These are phyloP conservation scores for Laterallus jamaicensis DNA, from an alignment of 2,113 vertebrate genomes.

Conservation along the genomic window DNA sequence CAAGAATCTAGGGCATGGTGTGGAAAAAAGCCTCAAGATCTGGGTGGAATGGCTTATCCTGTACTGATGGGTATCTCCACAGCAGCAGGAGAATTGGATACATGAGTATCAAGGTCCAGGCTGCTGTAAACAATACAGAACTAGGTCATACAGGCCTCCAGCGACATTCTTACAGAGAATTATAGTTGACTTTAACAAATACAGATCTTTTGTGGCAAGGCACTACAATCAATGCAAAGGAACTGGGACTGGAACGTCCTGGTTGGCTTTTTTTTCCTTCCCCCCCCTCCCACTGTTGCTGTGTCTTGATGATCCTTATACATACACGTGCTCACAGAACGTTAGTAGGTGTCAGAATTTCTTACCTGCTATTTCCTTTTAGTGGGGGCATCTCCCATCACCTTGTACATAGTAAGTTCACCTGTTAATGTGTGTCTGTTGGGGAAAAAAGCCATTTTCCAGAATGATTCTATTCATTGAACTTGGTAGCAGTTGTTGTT, in stretches of 20 bases:
- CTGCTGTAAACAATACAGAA: not conserved
- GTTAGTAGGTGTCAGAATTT: not conserved
- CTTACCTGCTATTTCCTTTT: not conserved
- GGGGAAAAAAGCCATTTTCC: not conserved
- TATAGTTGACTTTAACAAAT: not conserved
- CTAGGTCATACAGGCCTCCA: not conserved
- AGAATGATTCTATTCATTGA: not conserved
- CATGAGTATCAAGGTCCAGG: accelerated
- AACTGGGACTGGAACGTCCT: not conserved
- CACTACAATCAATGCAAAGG: not conserved
- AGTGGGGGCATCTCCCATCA: not conserved
- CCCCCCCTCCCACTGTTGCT: not conserved
- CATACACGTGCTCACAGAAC: not conserved
- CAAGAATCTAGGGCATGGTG: not conserved
- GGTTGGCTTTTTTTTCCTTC: not conserved
- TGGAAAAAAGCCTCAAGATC: not conserved
- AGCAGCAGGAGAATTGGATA: not conserved
- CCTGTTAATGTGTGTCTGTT: not conserved
- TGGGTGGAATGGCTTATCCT: not conserved
- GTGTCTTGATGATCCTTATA: not conserved
- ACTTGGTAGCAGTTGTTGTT: not conserved
- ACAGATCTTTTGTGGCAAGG: not conserved
- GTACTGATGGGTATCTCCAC: not conserved
- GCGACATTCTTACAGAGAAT: not conserved
- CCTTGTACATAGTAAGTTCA: not conserved